phyloP scores from a whole-genome alignment of 2,113 vertebrate species.

The Crotalus horridus region DNA sequence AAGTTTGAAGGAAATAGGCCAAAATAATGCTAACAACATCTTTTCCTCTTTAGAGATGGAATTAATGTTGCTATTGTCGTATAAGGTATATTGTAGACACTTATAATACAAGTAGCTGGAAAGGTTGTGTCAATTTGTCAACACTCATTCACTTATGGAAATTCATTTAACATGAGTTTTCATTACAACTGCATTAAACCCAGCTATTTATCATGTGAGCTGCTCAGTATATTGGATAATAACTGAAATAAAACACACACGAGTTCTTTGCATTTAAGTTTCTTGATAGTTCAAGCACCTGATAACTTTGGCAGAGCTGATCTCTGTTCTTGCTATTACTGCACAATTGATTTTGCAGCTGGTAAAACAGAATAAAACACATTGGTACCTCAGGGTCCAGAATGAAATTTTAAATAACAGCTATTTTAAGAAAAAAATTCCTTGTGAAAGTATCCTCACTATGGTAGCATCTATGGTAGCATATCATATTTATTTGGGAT shows the following conservation, averaged over 20 bases:
- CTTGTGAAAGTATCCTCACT: neutral
- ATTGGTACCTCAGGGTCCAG: neutral
- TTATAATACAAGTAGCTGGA: neutral
- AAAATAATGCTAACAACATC: neutral
- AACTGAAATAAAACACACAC: constrained; percentile 33
- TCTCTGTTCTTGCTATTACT: constrained; percentile 20
- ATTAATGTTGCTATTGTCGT: neutral
- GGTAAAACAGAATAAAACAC: constrained; percentile 24
- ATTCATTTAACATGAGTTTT: neutral
- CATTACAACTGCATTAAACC: neutral
- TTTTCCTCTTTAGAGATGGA: neutral
- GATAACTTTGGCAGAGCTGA: neutral
- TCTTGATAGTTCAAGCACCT: neutral
- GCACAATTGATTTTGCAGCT: neutral
- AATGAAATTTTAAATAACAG: neutral
- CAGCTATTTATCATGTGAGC: constrained; percentile 18
- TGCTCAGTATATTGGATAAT: constrained; percentile 16
- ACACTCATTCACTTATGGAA: neutral
- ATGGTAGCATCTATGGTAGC: neutral
- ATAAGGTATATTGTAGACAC: neutral
- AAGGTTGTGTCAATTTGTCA: rapidly evolving
- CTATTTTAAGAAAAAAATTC: neutral
- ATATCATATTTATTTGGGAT: neutral
- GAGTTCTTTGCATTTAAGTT: constrained; percentile 19
- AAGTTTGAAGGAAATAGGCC: constrained; percentile 15